phyloP scores from a whole-genome alignment of 1,140 invertebrate species.

The Eciton burchellii region DNA sequence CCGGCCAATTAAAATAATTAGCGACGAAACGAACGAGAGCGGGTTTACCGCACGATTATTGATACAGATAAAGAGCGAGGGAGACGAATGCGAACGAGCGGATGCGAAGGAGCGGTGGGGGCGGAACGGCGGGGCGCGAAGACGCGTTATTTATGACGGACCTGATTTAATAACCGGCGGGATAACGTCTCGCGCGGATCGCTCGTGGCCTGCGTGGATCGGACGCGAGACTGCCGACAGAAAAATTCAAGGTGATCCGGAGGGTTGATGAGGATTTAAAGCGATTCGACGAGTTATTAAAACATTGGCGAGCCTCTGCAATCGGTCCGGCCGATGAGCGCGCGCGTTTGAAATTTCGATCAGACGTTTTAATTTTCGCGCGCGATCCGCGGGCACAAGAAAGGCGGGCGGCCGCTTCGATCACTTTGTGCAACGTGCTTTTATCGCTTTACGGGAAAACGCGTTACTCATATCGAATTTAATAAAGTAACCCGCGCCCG shows the following conservation, averaged over 20 bases:
- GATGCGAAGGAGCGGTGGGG: background rate
- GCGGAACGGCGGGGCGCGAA: slow-evolving; percentile 28
- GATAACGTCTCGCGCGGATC: slow-evolving; percentile 25
- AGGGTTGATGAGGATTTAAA: slow-evolving; percentile 33
- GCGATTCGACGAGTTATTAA: slow-evolving; percentile 31
- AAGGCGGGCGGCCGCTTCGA: background rate
- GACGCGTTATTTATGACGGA: slow-evolving; percentile 63
- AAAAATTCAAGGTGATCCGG: slow-evolving; percentile 35
- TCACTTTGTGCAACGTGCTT: slow-evolving; percentile 11
- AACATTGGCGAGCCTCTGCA: slow-evolving; percentile 39
- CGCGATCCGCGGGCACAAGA: background rate
- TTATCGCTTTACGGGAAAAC: slow-evolving; percentile 6
- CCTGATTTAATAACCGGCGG: slow-evolving; percentile 70
- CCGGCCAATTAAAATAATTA: slow-evolving; percentile 79
- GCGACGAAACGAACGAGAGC: slow-evolving; percentile 75
- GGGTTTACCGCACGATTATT: slow-evolving; percentile 69
- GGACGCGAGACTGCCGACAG: background rate
- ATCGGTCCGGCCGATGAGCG: background rate
- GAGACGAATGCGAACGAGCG: slow-evolving; percentile 52
- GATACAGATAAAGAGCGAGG: slow-evolving; percentile 68
- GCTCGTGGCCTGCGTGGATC: slow-evolving; percentile 30
- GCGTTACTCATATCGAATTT: slow-evolving; percentile 35
- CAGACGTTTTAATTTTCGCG: slow-evolving; percentile 29
- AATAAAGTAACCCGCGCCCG: slow-evolving; percentile 3
- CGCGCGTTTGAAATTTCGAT: slow-evolving; percentile 31